Conservation (phyloP, 2,797 vertebrate species). For the Ctenosaura bakeri region DNA sequence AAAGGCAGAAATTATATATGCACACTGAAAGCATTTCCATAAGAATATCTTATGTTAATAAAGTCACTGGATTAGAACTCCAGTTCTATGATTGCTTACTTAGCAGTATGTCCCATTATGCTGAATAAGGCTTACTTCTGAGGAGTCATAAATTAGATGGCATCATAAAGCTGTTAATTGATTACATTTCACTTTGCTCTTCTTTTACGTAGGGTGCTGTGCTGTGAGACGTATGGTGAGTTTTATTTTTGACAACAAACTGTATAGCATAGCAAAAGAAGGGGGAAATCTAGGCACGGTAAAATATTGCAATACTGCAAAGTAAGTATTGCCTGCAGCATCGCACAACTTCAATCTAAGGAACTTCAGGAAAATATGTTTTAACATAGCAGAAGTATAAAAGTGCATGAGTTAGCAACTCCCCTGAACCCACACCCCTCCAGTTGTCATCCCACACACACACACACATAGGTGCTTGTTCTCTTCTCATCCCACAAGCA, state of each 20-base stretch:
- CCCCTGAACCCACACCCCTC: too few species aligned
- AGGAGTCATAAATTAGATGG: not conserved
- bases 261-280: constrained; percentile 39
- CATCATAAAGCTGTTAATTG: not conserved
- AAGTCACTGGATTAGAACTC: not conserved
- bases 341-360: not conserved
- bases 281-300: constrained; percentile 31
- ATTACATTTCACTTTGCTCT: constrained; percentile 9
- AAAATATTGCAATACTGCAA: not conserved
- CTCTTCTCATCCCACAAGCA: too few species aligned
- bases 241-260: constrained; percentile 44
- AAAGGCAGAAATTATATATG: not conserved
- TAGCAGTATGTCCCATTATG: not conserved
- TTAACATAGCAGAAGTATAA: not conserved
- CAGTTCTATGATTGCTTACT: not conserved
- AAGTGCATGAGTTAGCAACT: too few species aligned
- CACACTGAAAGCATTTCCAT: constrained; percentile 3
- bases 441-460: too few species aligned
- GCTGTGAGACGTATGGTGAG: constrained; percentile 35
- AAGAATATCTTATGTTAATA: constrained; percentile 19
- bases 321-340: constrained; percentile 26
- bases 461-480: too few species aligned
- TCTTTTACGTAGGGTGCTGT: not conserved
- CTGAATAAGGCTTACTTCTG: not conserved
- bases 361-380: not conserved